Base-by-base conservation (phyloP, 2,797 vertebrate species). In the Micrastur ruficollis region DNA sequence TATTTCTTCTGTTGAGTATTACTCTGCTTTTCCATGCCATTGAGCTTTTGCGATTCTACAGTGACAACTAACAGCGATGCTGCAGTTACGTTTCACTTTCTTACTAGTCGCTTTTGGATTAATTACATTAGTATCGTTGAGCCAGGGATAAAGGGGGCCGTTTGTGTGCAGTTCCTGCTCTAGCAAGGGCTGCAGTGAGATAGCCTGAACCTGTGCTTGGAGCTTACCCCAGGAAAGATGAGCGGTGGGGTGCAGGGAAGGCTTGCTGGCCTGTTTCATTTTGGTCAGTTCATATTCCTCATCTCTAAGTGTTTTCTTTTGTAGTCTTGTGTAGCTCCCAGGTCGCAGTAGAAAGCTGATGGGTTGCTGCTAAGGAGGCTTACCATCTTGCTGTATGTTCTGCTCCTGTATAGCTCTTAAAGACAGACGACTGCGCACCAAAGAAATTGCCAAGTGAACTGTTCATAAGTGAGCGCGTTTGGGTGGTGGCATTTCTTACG, bases 121-220 rank as follows among this genome's bases (percentile, higher is more conserved):
- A 4, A 18, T 1, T 1, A 0, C 0, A 2, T 49, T 18, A 13
- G 15, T 3, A 1, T 32, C 2, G 2, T 62, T 62, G 42, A 86
- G 31, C 50, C 26, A 36, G 76, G 86, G 50, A 68, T 66, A 11
- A 92, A 38, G 36, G 29, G 84, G 83, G 34, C 8, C 18, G 3
- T 62, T 95, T 42, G 72, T 49, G 17, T 46, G 42, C 66, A 13
- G 58, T 21, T 29, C 11, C 5, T 31, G 46, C 50, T 47, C 70
- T 15, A 1, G 59, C 50, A 1, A 25, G 62, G 2, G 52, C 80
- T 50, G 67, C 7, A 1, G 59, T 12, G 52, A 66, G 73, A 5
- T 9, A 14, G 53, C 46, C 32, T 19, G 29, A 40, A 7, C 15
- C 8, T 1, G 14, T 12, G 29, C 66, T 49, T 5, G 3, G n/a